Conservation (phyloP, 2,113 vertebrate species). For the Poeciliopsis retropinna region DNA sequence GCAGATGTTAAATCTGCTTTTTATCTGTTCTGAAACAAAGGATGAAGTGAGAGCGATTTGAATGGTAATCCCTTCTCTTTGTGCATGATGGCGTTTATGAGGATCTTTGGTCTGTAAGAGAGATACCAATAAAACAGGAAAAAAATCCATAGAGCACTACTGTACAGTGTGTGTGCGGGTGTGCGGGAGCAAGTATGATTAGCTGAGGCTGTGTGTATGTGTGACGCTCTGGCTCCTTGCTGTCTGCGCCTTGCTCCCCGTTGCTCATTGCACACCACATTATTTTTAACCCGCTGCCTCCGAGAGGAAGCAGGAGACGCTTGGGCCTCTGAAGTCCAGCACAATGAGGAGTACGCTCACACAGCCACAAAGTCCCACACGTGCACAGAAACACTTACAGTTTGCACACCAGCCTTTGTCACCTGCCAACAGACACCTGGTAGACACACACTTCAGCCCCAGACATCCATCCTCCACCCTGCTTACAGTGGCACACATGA, state of each 20-base stretch:
- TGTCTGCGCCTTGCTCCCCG: constrained; percentile 80
- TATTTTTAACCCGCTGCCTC: constrained; percentile 86
- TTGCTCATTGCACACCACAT: constrained; percentile 80
- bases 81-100: constrained; percentile 73
- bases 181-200: constrained; percentile 7
- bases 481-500: constrained; percentile 24
- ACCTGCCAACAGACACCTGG: constrained; percentile 47
- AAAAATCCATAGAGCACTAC: constrained; percentile 65
- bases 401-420: constrained; percentile 59
- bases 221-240: constrained; percentile 81
- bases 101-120: constrained; percentile 70
- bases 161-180: constrained; percentile 39
- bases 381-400: constrained; percentile 59
- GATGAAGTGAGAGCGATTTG: constrained; percentile 62
- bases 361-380: constrained; percentile 58
- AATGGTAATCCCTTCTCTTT: constrained; percentile 72
- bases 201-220: constrained; percentile 44
- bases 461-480: constrained; percentile 53
- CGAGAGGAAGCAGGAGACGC: constrained; percentile 79
- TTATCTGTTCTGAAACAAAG: constrained; percentile 51
- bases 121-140: constrained; percentile 70
- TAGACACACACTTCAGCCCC: constrained; percentile 32
- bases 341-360: constrained; percentile 76
- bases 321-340: constrained; percentile 79
- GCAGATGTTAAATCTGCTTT: constrained; percentile 60